A percentile compares a stretch with the other conserved stretches of the same genome.
phyloP scores from a whole-genome alignment of 2,888 invertebrate genomes.

The Calameuta filiformis region DNA sequence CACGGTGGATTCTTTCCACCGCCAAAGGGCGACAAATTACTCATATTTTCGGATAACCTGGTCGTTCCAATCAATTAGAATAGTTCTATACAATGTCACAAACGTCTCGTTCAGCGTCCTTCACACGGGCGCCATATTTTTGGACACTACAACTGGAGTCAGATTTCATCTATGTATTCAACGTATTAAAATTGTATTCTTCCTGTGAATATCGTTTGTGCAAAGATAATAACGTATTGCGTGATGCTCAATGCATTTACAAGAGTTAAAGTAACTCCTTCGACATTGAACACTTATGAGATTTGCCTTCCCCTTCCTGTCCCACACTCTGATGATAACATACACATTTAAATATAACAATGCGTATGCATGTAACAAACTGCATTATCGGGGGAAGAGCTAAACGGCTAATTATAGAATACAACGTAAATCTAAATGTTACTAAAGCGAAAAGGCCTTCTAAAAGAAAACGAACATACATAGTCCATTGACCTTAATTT shows the following conservation, averaged over 20 bases:
- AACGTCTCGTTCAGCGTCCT: conserved; percentile 47
- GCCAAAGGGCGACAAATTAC: conserved; percentile 70
- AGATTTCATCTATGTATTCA: conserved; percentile 10
- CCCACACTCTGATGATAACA: background rate
- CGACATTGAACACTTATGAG: background rate
- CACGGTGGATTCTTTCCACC: conserved; percentile 86
- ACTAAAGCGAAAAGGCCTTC: background rate
- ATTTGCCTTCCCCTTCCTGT: background rate
- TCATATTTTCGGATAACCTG: conserved; percentile 56
- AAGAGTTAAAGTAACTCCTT: background rate
- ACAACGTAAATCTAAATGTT: background rate
- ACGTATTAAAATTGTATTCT: background rate
- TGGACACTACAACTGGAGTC: conserved; percentile 19
- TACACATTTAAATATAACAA: background rate
- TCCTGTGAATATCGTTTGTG: background rate
- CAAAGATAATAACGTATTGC: background rate
- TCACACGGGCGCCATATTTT: conserved; percentile 58
- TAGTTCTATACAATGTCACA: conserved; percentile 22
- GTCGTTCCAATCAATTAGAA: conserved; percentile 23
- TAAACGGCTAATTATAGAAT: background rate
- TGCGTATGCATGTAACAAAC: background rate
- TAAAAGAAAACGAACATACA: background rate
- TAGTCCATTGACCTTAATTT: background rate
- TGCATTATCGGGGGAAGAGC: background rate
- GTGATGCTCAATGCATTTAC: background rate